phyloP scores from a whole-genome alignment of 2,113 vertebrate genomes.

The Spea multiplicata region DNA sequence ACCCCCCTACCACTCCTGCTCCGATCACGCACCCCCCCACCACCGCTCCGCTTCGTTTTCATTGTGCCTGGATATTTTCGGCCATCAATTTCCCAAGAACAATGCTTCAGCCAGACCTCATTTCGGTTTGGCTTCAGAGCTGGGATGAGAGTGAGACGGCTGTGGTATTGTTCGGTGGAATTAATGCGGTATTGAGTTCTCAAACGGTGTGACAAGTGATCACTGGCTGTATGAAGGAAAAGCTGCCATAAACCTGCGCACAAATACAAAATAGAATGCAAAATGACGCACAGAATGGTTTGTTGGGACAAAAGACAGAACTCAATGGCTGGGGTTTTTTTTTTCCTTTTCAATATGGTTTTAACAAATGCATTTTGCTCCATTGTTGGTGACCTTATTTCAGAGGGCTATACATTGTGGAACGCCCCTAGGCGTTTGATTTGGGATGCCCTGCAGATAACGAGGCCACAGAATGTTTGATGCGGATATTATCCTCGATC shows the following conservation, averaged over 20 bases:
- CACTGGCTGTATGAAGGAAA: conserved; percentile 3
- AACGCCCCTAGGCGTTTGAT: conserved; percentile 14
- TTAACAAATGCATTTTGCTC: not conserved
- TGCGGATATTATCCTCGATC: conserved; percentile 33
- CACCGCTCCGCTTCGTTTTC: conserved; percentile 26
- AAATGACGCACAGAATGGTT: too few relatives aligned
- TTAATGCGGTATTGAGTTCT: conserved; percentile 38
- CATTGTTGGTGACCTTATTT: conserved; percentile 17
- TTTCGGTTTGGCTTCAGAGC: conserved; percentile 41
- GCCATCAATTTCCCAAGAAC: conserved; percentile 41
- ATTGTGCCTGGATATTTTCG: conserved; percentile 27
- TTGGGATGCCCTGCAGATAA: conserved; percentile 32
- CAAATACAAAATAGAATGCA: too few relatives aligned
- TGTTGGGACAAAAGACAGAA: too few relatives aligned
- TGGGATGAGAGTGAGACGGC: conserved; percentile 30
- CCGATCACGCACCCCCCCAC: not conserved
- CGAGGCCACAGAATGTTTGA: conserved; percentile 32
- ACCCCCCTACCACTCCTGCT: too few relatives aligned
- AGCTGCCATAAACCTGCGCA: too few relatives aligned
- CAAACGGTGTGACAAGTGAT: conserved; percentile 37
- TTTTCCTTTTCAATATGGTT: not conserved
- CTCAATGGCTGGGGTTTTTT: not conserved
- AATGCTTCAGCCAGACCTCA: conserved; percentile 37
- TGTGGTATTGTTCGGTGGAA: conserved; percentile 24
- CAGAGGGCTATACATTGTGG: conserved; percentile 1